Conservation (phyloP, 2,888 invertebrate species). For the Trichopoda pennipes region DNA sequence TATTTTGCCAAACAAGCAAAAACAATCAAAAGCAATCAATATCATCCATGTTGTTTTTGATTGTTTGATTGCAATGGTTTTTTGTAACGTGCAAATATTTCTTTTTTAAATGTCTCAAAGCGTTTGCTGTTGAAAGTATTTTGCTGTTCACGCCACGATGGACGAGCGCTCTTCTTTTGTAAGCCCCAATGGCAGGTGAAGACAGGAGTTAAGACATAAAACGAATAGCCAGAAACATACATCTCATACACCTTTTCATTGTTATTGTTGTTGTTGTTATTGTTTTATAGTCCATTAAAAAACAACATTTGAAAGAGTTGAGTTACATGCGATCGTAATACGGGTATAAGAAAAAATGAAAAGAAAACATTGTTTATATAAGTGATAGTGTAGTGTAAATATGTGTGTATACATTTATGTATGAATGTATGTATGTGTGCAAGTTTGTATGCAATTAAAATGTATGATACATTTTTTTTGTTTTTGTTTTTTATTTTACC, state of each 20-base stretch:
- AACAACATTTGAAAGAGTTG: background rate
- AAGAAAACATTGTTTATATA: background rate
- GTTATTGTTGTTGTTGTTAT: too few relatives aligned
- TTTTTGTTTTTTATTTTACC: conserved; percentile 81
- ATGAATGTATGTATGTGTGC: background rate
- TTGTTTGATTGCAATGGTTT: conserved; percentile 63
- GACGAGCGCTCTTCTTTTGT: conserved; percentile 88
- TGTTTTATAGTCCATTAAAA: background rate
- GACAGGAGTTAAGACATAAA: conserved; percentile 92
- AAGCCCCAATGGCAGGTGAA: conserved; percentile 96
- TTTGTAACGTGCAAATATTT: conserved; percentile 88
- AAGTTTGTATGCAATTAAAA: background rate
- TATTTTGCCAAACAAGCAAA: too few relatives aligned
- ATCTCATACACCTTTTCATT: conserved; percentile 92
- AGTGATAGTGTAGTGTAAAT: too few relatives aligned
- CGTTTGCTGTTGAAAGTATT: conserved; percentile 90
- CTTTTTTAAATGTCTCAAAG: conserved; percentile 91
- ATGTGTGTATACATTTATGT: too few relatives aligned
- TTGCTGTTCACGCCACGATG: conserved; percentile 93
- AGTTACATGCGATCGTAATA: background rate
- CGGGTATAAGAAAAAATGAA: background rate
- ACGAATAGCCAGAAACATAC: conserved; percentile 93
- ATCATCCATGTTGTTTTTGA: conserved; percentile 56
- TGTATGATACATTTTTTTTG: background rate
- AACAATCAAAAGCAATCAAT: conserved; percentile 38